Base-by-base conservation (phyloP, 2,113 vertebrate genomes). In the Colius striatus region DNA sequence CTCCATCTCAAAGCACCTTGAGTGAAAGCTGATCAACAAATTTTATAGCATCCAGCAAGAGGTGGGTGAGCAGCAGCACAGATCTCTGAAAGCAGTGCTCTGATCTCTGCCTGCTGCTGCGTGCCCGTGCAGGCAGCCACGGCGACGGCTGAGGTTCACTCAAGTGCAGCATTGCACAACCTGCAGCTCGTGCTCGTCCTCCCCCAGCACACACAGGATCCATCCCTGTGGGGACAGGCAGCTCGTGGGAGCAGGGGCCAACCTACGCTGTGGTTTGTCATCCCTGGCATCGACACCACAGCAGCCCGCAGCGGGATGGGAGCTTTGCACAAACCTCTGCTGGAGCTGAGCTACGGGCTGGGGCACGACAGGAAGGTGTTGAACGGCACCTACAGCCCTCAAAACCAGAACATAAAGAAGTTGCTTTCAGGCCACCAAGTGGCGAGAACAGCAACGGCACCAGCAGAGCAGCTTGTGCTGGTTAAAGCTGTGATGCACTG, bases 181-280 rank as follows among this genome's bases (percentile, higher is more conserved):
- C 10, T 15, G 2, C 2, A 3, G 73, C 77, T 48, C 5, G 1
- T 17, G 51, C 36, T 66, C 16, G 0, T 10, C 45, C 12, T 3
- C 10, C 67, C 22, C 41, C 27, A 19, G 63, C 60, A 3, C 34
- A 4, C 18, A 19, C 0, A 1, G 73, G 43, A 74, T 3, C 1
- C 7, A 74, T 82, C 36, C 60, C 55, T 2, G 1, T 0, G 0
- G 70, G 61, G 29, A 41, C 16, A 2, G n/a, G 0, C 17, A 5
- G 17, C 20, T 17, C 0, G 16, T 2, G 1, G 38, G 61, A 55
- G 19, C 79, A 55, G 32, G 50, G 50, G 45, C 61, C 48, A 23
- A 22, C 41, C 47, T 9, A 10, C 7, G 3, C 38, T 5, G 34
- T 5, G 0, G 6, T 32, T 51, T 21, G 76, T 47, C 55, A 10